Evolutionary conservation across 1,140 invertebrate species (phyloP).

Genomic region (Rhopalosiphum padi): DNA sequence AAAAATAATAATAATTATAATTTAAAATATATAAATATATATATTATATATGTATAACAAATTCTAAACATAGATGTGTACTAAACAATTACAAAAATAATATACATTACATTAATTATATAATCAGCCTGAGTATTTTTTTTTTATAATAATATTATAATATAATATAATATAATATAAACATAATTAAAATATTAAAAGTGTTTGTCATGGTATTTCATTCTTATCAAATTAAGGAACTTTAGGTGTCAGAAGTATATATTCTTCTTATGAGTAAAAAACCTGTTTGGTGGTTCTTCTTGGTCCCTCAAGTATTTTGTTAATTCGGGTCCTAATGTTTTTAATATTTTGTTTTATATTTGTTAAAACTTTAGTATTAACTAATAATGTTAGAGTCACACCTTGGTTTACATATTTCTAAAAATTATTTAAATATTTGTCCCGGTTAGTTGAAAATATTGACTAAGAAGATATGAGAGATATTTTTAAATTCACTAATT

Average conservation of each 20-base stretch:
- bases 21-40: constrained; percentile 29
- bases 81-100: constrained; percentile 53
- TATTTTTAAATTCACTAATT: neutral
- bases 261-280: constrained; percentile 54
- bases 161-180: constrained; percentile 52
- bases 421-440: constrained; percentile 32
- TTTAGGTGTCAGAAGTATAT: constrained; percentile 53
- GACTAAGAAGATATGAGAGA: constrained; percentile 1
- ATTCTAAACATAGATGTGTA: constrained; percentile 58
- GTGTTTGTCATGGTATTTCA: constrained; percentile 57
- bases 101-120: constrained; percentile 55
- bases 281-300: constrained; percentile 47
- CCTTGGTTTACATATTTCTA: constrained; percentile 22
- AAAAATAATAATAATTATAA: constrained; percentile 53
- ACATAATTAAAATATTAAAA: constrained; percentile 51
- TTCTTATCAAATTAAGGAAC: constrained; percentile 57
- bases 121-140: constrained; percentile 54
- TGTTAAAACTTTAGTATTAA: constrained; percentile 49
- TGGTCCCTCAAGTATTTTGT: constrained; percentile 57
- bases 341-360: constrained; percentile 48
- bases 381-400: constrained; percentile 55
- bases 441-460: constrained; percentile 34
- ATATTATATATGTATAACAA: constrained; percentile 44
- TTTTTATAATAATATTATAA: constrained; percentile 44
- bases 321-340: constrained; percentile 51